phyloP scores from a whole-genome alignment of 2,113 vertebrate species.

The Atherinomorus stipes region DNA sequence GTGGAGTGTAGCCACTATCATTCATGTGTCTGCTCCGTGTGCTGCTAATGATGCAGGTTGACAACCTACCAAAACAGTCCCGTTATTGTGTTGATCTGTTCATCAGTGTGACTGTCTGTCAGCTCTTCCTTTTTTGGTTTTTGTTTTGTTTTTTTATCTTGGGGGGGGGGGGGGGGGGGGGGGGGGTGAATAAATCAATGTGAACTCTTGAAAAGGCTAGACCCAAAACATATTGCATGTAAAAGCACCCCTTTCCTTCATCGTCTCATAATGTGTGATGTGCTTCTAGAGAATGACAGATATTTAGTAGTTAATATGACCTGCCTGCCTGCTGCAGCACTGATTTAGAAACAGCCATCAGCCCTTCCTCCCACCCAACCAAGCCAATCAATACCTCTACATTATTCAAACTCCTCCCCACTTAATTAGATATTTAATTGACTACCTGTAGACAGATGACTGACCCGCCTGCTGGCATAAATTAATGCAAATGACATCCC shows the following conservation, averaged over 20 bases:
- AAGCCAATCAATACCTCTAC: conserved; percentile 79
- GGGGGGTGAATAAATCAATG: background rate
- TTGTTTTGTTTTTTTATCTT: too few relatives aligned
- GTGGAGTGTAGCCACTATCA: conserved; percentile 22
- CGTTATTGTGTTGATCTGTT: conserved; percentile 22
- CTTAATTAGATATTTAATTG: conserved; percentile 87
- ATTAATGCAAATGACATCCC: conserved; percentile 79
- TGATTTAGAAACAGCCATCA: conserved; percentile 69
- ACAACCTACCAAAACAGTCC: conserved; percentile 35
- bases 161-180: too few relatives aligned
- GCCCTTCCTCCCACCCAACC: conserved; percentile 48
- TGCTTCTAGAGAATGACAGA: conserved; percentile 26
- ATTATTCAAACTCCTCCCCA: conserved; percentile 84
- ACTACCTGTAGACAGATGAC: conserved; percentile 80
- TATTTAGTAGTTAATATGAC: conserved; percentile 30
- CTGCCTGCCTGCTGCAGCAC: conserved; percentile 33
- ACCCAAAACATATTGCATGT: background rate
- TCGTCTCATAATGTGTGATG: background rate
- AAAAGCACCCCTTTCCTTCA: background rate
- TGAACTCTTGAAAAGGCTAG: background rate
- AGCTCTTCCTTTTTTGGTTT: background rate
- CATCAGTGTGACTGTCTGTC: background rate
- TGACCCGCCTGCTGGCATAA: conserved; percentile 72
- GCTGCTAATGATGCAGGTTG: conserved; percentile 35
- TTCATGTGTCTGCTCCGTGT: background rate